A percentile compares a stretch with the other conserved stretches of the same genome.
phyloP scores from a whole-genome alignment of 2,888 invertebrate genomes.

The Synanthedon vespiformis region DNA sequence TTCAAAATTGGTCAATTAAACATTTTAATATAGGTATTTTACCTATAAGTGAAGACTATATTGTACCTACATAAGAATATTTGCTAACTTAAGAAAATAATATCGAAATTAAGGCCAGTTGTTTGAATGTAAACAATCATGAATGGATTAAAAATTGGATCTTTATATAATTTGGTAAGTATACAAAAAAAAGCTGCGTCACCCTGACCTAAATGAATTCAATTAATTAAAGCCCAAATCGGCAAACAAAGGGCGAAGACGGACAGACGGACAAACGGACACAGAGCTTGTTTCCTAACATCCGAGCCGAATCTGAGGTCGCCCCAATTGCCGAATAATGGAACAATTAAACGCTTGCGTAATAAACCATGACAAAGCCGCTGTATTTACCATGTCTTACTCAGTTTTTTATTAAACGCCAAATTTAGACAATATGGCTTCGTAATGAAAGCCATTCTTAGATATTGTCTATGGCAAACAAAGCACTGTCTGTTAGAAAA shows the following conservation, averaged over 20 bases:
- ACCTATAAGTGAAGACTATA: no score
- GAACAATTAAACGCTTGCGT: conserved; percentile 33
- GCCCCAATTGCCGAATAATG: conserved; percentile 22
- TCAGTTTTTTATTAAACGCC: conserved; percentile 10
- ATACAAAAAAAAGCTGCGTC: not conserved
- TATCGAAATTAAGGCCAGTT: no score
- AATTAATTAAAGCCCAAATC: not conserved
- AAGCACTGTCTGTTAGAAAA: no score
- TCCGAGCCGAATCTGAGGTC: conserved; percentile 24
- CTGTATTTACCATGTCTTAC: conserved; percentile 14
- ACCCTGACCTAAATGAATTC: not conserved
- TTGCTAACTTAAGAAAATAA: no score
- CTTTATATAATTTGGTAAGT: no score
- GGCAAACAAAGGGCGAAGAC: not conserved
- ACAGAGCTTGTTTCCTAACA: conserved; percentile 21
- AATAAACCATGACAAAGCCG: conserved; percentile 27
- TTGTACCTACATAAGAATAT: no score
- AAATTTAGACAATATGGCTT: not conserved
- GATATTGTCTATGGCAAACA: no score
- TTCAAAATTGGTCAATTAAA: no score
- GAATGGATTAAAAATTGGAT: no score
- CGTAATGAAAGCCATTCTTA: no score
- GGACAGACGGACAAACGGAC: conserved; percentile 7
- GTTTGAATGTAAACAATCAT: no score
- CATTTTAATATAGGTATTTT: no score